Evolutionary conservation across 2,113 vertebrate species (phyloP).

Genomic region (Diphyllodes magnificus): DNA sequence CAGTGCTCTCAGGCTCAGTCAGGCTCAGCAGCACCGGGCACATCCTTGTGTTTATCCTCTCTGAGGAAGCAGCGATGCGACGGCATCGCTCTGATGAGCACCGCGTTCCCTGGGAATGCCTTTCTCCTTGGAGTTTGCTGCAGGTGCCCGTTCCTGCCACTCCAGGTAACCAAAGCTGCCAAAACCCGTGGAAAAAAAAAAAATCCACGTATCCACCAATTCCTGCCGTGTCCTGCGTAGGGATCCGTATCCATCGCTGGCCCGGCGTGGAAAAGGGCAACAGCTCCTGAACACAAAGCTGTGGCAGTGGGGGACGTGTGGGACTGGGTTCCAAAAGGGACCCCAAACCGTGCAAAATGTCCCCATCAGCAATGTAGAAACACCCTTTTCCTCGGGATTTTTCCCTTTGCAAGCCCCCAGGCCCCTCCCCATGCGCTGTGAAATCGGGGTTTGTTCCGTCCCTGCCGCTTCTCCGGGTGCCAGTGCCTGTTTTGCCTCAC

Average conservation of each 20-base stretch:
- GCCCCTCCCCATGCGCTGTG: background rate
- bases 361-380: fast-evolving
- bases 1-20: background rate
- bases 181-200: fast-evolving
- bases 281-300: background rate
- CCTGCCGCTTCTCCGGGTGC: background rate
- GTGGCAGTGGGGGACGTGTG: fast-evolving
- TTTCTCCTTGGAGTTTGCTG: background rate
- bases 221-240: fast-evolving
- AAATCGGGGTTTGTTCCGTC: background rate
- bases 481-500: constrained; percentile 58
- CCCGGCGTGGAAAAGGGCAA: fast-evolving
- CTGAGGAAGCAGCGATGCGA: background rate
- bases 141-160: background rate
- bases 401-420: background rate
- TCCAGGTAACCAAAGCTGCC: background rate
- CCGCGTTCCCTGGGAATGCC: background rate
- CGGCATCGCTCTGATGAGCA: fast-evolving
- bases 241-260: fast-evolving
- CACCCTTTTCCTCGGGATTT: background rate
- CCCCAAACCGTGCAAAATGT: fast-evolving
- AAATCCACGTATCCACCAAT: fast-evolving
- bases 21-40: background rate
- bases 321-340: background rate
- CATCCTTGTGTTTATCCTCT: background rate